Evolutionary conservation across 2,113 vertebrate genomes (phyloP).

Genomic region (Heliornis fulica): DNA sequence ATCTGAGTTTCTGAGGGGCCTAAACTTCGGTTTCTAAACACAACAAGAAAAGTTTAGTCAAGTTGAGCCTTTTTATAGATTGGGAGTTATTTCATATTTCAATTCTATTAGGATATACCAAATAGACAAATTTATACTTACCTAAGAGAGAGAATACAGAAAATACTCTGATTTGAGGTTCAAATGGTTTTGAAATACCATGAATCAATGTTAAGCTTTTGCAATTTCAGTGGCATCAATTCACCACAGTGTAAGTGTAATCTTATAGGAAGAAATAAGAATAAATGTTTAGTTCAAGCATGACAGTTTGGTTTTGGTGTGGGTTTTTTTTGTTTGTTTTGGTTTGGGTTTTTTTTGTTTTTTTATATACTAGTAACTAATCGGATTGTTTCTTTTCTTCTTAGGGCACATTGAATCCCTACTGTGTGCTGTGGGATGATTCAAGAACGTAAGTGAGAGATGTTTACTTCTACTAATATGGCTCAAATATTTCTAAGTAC

Average conservation of each 20-base stretch:
- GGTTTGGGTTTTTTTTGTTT: too few relatives aligned
- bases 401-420: constrained; percentile 93
- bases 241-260: not conserved
- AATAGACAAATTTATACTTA: not conserved
- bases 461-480: constrained; percentile 56
- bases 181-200: not conserved
- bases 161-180: not conserved
- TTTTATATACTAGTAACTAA: not conserved
- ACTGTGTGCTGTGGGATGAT: constrained; percentile 96
- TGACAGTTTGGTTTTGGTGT: too few relatives aligned
- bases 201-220: not conserved
- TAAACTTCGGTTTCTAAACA: not conserved
- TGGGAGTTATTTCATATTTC: not conserved
- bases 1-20: not conserved
- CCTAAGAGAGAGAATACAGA: not conserved
- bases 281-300: not conserved
- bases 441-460: constrained; percentile 88
- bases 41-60: not conserved
- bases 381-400: constrained; percentile 56
- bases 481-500: constrained; percentile 13
- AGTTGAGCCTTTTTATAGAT: not conserved
- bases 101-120: not conserved
- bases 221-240: not conserved
- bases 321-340: too few relatives aligned
- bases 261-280: not conserved